A percentile compares a stretch with the other conserved stretches of the same genome.
Conservation (phyloP, 2,113 vertebrate species). For the Deroptyus accipitrinus region DNA sequence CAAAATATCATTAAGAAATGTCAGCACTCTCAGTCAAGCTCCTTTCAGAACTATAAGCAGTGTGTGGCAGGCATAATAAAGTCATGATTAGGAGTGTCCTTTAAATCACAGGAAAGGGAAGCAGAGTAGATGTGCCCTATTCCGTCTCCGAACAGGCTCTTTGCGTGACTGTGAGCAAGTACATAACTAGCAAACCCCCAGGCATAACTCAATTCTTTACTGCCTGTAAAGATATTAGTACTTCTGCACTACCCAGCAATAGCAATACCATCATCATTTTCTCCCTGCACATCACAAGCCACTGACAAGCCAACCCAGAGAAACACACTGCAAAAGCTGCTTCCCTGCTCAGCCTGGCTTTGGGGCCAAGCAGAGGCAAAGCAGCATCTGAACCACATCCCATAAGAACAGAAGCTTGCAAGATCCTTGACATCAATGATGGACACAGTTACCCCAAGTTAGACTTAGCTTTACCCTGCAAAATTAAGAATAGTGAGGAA, state of each 20-base stretch:
- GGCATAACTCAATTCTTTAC: slow-evolving; percentile 14
- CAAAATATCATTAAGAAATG: slow-evolving; percentile 54
- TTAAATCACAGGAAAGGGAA: slow-evolving; percentile 31
- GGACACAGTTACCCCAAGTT: not conserved
- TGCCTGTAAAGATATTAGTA: not conserved
- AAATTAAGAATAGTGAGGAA: not conserved
- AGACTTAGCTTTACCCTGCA: not conserved
- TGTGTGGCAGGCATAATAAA: slow-evolving; percentile 15
- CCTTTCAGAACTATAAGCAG: not conserved
- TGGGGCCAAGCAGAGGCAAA: not conserved
- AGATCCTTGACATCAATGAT: not conserved
- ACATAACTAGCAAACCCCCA: not conserved
- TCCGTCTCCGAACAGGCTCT: not conserved
- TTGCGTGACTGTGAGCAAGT: not conserved
- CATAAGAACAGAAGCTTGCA: rapidly evolving
- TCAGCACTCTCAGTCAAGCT: slow-evolving; percentile 20
- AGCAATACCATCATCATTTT: not conserved
- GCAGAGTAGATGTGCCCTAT: not conserved
- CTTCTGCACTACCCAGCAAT: not conserved
- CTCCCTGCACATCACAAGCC: not conserved
- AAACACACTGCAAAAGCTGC: not conserved
- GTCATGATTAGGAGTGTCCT: slow-evolving; percentile 28
- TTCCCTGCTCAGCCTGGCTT: not conserved
- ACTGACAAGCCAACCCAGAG: not conserved
- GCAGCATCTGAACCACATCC: not conserved